Conservation (phyloP, 2,888 invertebrate species). For the Tupiocoris notatus region DNA sequence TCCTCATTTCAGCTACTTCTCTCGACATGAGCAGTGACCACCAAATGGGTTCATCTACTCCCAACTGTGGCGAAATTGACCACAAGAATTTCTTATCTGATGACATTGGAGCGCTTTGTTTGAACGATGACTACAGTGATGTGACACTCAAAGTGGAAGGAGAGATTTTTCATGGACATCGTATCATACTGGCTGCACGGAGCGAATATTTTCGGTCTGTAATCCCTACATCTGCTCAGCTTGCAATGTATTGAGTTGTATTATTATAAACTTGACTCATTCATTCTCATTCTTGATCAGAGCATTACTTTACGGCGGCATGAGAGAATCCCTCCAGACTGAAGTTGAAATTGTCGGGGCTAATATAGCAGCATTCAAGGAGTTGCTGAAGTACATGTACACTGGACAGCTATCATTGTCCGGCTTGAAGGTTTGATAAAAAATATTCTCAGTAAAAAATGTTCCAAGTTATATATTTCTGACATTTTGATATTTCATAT, state of each 20-base stretch:
- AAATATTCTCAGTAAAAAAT: too few relatives aligned
- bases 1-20: too few relatives aligned
- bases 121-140: constrained; percentile 88
- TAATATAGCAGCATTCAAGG: constrained; percentile 79
- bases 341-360: constrained; percentile 85
- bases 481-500: too few relatives aligned
- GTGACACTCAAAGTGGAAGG: constrained; percentile 84
- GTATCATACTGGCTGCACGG: constrained; percentile 87
- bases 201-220: constrained; percentile 93
- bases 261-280: too few relatives aligned
- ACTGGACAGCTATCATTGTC: constrained; percentile 70
- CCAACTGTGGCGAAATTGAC: constrained; percentile 59
- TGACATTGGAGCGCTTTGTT: constrained; percentile 79
- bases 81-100: constrained; percentile 74
- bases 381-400: constrained; percentile 92
- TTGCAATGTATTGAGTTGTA: too few relatives aligned
- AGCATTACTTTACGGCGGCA: constrained; percentile 63
- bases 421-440: constrained; percentile 58
- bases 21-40: constrained; percentile 26
- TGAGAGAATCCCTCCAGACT: constrained; percentile 65
- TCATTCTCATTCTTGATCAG: constrained; percentile 48
- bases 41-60: constrained; percentile 46
- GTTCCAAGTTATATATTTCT: too few relatives aligned
- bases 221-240: constrained; percentile 56
- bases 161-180: constrained; percentile 66